phyloP scores from a whole-genome alignment of 2,888 invertebrate genomes.

The Drosophila falleni region DNA sequence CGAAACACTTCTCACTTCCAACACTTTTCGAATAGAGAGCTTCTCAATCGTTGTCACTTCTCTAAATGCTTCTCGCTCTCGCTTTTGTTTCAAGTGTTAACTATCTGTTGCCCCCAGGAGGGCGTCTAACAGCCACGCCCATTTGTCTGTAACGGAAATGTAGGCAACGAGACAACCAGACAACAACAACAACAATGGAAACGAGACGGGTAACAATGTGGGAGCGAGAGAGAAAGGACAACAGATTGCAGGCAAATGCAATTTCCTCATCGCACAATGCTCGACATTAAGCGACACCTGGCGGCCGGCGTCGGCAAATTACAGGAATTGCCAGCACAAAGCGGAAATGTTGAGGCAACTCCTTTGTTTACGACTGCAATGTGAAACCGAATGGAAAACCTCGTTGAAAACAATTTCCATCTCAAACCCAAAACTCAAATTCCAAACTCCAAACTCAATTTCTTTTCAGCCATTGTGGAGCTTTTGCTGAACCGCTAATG shows the following conservation, averaged over 20 bases:
- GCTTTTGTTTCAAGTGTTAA: conserved; percentile 20
- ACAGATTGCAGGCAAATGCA: conserved; percentile 52
- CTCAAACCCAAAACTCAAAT: neutral
- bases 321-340: conserved; percentile 51
- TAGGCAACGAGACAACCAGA: conserved; percentile 55
- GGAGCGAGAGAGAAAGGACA: conserved; percentile 7
- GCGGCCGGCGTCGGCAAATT: conserved; percentile 62
- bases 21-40: conserved; percentile 8
- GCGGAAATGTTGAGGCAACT: conserved; percentile 55
- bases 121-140: conserved; percentile 53
- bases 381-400: conserved; percentile 10
- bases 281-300: conserved; percentile 64
- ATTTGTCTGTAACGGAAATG: conserved; percentile 74
- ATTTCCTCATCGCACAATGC: conserved; percentile 60
- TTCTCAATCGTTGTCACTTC: conserved; percentile 19
- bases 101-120: conserved; percentile 28
- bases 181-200: conserved; percentile 26
- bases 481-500: conserved; percentile 50
- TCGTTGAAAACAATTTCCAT: conserved; percentile 3
- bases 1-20: neutral
- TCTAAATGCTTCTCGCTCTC: conserved; percentile 3
- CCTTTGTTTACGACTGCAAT: conserved; percentile 36
- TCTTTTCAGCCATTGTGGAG: conserved; percentile 1
- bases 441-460: neutral
- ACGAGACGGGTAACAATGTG: conserved; percentile 1